A percentile compares a stretch with the other conserved stretches of the same genome.
phyloP scores from a whole-genome alignment of 2,888 invertebrate genomes.

The Liodrosophila aerea region DNA sequence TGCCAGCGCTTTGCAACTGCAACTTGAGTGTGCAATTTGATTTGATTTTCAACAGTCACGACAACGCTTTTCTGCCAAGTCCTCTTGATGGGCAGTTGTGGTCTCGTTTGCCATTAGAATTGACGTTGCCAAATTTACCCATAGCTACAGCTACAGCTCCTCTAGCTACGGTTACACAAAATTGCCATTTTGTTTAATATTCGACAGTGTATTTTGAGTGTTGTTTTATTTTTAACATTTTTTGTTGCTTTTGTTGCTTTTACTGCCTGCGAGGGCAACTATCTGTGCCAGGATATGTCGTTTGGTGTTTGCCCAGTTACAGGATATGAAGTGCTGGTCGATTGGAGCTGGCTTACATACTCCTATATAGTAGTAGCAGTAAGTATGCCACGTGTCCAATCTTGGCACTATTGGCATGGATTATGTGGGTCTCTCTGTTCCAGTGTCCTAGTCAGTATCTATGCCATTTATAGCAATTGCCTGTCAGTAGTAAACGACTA shows the following conservation, averaged over 20 bases:
- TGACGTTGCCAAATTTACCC: conserved; percentile 41
- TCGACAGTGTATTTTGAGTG: conserved; percentile 54
- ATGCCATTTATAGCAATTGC: conserved; percentile 27
- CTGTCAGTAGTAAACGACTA: conserved; percentile 10
- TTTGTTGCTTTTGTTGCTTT: conserved; percentile 8
- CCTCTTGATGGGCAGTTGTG: conserved; percentile 51
- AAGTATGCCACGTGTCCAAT: conserved; percentile 59
- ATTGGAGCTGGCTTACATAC: conserved; percentile 45
- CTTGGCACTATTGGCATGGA: conserved; percentile 4
- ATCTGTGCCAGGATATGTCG: conserved; percentile 53
- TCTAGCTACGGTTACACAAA: conserved; percentile 38
- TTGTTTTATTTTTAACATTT: conserved; percentile 13
- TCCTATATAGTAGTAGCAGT: conserved; percentile 10
- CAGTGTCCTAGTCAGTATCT: conserved; percentile 24
- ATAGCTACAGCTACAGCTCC: conserved; percentile 13
- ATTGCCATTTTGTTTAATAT: conserved; percentile 74
- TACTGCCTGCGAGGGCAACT: conserved; percentile 30
- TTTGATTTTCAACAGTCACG: conserved; percentile 68
- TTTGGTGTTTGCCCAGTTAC: conserved; percentile 58
- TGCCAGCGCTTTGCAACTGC: conserved; percentile 60
- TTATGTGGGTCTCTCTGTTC: conserved; percentile 1
- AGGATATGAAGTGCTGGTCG: conserved; percentile 67
- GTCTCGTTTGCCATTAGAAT: conserved; percentile 54
- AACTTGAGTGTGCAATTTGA: conserved; percentile 74
- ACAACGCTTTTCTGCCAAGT: conserved; percentile 41